Evolutionary conservation across 1,140 invertebrate species (phyloP).

Genomic region (Odontomachus brunneus): DNA sequence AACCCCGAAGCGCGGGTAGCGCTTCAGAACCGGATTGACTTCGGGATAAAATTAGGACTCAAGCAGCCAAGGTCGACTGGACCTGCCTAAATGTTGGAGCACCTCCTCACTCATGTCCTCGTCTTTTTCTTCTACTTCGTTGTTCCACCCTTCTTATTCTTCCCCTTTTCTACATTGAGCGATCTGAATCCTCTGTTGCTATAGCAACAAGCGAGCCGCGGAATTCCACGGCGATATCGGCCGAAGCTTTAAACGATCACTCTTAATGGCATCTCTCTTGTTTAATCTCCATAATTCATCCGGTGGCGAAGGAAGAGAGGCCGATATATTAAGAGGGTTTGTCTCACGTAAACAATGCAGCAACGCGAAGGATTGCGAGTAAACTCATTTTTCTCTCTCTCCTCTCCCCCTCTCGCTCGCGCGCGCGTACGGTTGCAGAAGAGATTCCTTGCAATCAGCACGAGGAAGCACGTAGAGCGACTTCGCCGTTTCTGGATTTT

Average conservation of each 20-base stretch:
- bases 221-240: conserved; percentile 10
- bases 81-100: conserved; percentile 73
- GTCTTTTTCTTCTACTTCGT: conserved; percentile 63
- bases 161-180: not conserved
- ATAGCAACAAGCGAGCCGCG: conserved; percentile 30
- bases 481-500: conserved; percentile 20
- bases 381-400: not conserved
- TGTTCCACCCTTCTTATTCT: conserved; percentile 37
- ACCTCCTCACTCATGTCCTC: conserved; percentile 67
- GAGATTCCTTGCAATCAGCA: too few relatives aligned
- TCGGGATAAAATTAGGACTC: conserved; percentile 81
- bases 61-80: conserved; percentile 74
- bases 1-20: conserved; percentile 35
- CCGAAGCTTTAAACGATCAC: conserved; percentile 9
- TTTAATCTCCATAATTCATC: not conserved
- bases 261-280: conserved; percentile 17
- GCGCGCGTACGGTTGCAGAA: not conserved
- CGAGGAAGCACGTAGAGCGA: too few relatives aligned
- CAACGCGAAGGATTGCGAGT: not conserved
- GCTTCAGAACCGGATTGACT: conserved; percentile 79
- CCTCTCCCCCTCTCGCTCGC: too few relatives aligned
- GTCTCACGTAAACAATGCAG: conserved; percentile 39
- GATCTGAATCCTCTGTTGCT: conserved; percentile 30
- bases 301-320: not conserved
- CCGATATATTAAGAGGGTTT: conserved; percentile 2